A percentile compares a stretch with the other conserved stretches of the same genome.
Conservation (phyloP, 2,113 vertebrate species). For the Oxygymnocypris stewartii region DNA sequence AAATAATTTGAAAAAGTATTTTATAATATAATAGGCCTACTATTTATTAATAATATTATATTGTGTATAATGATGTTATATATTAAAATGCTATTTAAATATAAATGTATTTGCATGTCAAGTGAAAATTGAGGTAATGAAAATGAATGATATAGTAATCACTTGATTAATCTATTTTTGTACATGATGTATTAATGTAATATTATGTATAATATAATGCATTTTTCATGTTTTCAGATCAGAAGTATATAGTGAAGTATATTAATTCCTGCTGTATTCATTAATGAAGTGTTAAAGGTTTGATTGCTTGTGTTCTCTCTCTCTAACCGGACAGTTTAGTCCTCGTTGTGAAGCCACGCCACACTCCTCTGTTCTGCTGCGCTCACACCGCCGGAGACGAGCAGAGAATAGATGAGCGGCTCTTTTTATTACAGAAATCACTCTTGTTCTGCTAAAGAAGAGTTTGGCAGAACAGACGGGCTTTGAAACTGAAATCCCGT, state of each 20-base stretch:
- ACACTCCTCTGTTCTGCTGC: constrained; percentile 16
- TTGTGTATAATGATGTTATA: background rate
- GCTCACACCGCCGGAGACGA: background rate
- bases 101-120: background rate
- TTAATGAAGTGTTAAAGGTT: background rate
- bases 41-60: background rate
- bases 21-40: background rate
- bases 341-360: background rate
- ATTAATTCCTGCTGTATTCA: background rate
- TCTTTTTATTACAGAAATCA: constrained; percentile 51
- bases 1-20: background rate
- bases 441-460: constrained; percentile 58
- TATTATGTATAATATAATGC: background rate
- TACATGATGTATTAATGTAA: background rate
- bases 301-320: background rate
- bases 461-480: constrained; percentile 60
- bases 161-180: too few species aligned
- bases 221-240: too few species aligned
- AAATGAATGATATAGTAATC: too few species aligned
- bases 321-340: background rate
- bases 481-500: constrained; percentile 59
- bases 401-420: constrained; percentile 12
- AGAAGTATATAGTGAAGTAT: too few species aligned
- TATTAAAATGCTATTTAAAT: background rate
- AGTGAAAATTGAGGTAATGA: too few species aligned